These are phyloP conservation scores for rat (Rattus norvegicus) DNA, from an alignment of 2,113 vertebrate genomes.

Conservation along the genomic window DNA sequence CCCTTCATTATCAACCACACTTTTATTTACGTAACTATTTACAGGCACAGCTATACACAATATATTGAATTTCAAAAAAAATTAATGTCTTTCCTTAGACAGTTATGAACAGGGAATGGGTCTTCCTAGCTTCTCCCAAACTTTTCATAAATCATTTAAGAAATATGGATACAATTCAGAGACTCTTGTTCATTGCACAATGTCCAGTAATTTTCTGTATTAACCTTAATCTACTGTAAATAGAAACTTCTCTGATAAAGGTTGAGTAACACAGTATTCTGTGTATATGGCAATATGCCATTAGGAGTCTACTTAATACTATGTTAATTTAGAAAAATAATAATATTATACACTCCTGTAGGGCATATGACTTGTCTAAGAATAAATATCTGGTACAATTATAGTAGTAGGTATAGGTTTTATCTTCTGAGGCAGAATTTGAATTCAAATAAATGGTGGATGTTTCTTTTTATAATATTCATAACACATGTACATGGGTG, in stretches of 20 bases:
- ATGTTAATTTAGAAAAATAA: too few species aligned
- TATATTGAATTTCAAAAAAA: not conserved
- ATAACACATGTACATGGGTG: not conserved
- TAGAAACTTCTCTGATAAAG: not conserved
- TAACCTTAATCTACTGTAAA: not conserved
- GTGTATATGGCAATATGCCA: not conserved
- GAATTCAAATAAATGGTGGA: not conserved
- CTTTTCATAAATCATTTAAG: not conserved
- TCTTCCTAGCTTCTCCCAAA: not conserved
- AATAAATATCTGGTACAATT: not conserved
- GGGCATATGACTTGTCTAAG: not conserved
- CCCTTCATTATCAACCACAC: not conserved
- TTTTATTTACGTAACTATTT: not conserved
- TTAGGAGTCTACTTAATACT: not conserved
- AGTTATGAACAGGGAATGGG: not conserved
- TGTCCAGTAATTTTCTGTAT: not conserved
- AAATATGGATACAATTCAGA: not conserved
- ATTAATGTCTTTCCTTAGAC: not conserved
- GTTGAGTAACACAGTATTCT: not conserved
- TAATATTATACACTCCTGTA: too few species aligned
- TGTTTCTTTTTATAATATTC: not conserved
- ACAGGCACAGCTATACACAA: not conserved
- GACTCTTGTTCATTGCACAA: not conserved
- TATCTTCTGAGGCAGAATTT: not conserved
- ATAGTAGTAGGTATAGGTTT: not conserved